Base-by-base conservation (phyloP, 2,113 vertebrate species). In the Callorhinus ursinus region DNA sequence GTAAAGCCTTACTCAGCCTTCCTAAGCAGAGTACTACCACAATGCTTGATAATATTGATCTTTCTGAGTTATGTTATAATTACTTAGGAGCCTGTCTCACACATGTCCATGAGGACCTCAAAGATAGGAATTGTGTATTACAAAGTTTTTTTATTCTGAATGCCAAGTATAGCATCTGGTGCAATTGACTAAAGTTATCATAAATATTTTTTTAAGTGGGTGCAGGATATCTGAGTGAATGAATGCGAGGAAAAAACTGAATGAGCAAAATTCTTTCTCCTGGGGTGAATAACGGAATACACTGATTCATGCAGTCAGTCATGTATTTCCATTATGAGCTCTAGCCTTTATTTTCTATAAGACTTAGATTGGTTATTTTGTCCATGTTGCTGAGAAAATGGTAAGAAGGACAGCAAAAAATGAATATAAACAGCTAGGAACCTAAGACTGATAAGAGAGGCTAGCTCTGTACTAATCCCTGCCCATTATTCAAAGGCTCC, bases 91-190 rank as follows among this genome's bases (percentile, higher is more conserved):
- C 36, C 26, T 83, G 19, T 83, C 28, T 90, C 39, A 79, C n/a
- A 77, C 8, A 21, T 36, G 2, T 83, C n/a, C 46, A 33, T 74
- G 49, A 71, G 28, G 63, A 14, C 4, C 21, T 67, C 28, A 67
- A 84, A 36, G 22, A 55, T 21, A 92, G 22, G 8, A 92, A 74
- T 33, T 11, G 18, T 31, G 2, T 22, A 65, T 90, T 83, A 46
- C 67, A 55, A 91, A 90, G 36, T 31, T 61, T 89, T 91, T 92
- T 21, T 90, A 4, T 87, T 95, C 53, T 28, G 11, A 95, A 74
- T 83, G 22, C 21, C 61, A 97, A 84, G 24, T 77, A 55, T 18
- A 88, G 9, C 12, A 19, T 24, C 57, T 85, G 63, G 18, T 26
- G 11, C 61, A 85, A 85, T 14, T 36, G 67, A n/a, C 7, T 76